Conservation (phyloP, 2,888 invertebrate species). For the Candidula unifasciata region DNA sequence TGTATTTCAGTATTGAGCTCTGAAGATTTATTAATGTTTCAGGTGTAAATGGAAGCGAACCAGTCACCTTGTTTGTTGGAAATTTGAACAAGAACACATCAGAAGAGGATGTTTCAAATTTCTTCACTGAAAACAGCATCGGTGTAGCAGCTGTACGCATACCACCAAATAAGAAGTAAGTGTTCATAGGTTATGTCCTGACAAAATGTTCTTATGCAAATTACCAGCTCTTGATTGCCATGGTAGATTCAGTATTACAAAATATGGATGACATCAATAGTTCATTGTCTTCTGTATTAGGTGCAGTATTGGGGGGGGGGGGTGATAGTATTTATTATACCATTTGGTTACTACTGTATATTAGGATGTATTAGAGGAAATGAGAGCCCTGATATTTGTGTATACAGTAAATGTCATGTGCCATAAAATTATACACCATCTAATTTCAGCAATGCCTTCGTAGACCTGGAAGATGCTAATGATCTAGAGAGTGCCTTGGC, state of each 20-base stretch:
- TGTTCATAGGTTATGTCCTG: background rate
- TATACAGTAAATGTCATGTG: no score
- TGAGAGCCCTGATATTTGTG: no score
- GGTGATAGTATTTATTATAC: no score
- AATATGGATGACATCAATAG: no score
- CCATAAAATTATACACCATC: no score
- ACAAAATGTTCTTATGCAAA: no score
- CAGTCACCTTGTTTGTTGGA: slow-evolving; percentile 39
- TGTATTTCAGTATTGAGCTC: no score
- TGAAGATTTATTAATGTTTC: background rate
- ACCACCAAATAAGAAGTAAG: slow-evolving; percentile 38
- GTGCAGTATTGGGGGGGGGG: no score
- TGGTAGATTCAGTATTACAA: no score
- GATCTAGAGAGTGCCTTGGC: slow-evolving; percentile 59
- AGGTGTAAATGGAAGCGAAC: slow-evolving; percentile 22
- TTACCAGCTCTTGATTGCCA: no score
- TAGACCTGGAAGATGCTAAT: slow-evolving; percentile 58
- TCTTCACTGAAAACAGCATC: slow-evolving; percentile 48
- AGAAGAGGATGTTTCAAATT: slow-evolving; percentile 45
- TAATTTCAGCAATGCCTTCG: slow-evolving; percentile 59
- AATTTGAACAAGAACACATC: slow-evolving; percentile 39
- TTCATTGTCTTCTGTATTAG: background rate
- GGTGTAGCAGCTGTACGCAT: slow-evolving; percentile 36
- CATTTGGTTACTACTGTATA: no score
- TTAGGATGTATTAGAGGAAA: no score